Evolutionary conservation across 1,140 invertebrate species (phyloP).

Genomic region (Lasioglossum baleicum): DNA sequence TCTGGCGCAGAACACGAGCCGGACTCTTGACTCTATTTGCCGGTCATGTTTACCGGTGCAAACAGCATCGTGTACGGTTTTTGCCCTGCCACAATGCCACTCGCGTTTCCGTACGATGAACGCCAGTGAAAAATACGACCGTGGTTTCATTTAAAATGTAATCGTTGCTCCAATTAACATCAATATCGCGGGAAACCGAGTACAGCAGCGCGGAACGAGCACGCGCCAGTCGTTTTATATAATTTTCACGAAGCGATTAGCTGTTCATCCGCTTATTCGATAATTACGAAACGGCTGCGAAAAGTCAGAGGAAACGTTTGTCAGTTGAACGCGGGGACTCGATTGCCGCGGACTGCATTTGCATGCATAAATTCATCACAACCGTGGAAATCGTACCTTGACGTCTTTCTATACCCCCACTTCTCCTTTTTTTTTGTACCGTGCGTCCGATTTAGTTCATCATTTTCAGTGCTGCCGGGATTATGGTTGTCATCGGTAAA

Average conservation of each 20-base stretch:
- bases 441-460: background rate
- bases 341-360: background rate
- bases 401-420: too few species aligned
- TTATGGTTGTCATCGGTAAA: background rate
- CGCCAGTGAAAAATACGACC: slow-evolving; percentile 29
- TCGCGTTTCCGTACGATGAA: slow-evolving; percentile 10
- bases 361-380: background rate
- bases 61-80: background rate
- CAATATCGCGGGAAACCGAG: slow-evolving; percentile 1
- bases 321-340: background rate
- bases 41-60: slow-evolving; percentile 1
- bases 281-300: slow-evolving; percentile 18
- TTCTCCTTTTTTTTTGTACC: too few species aligned
- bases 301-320: slow-evolving; percentile 26
- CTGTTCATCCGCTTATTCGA: slow-evolving; percentile 23
- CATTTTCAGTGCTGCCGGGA: background rate
- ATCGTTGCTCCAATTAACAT: slow-evolving; percentile 42
- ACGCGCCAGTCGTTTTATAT: slow-evolving; percentile 23
- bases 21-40: slow-evolving; percentile 13
- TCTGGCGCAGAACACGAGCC: slow-evolving; percentile 11
- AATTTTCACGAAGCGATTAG: slow-evolving; percentile 39
- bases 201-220: background rate
- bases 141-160: slow-evolving; percentile 43
- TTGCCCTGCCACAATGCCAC: slow-evolving; percentile 2
- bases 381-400: background rate